These are phyloP conservation scores for Verasper variegatus DNA, from an alignment of 2,113 vertebrate species.

Conservation along the genomic window DNA sequence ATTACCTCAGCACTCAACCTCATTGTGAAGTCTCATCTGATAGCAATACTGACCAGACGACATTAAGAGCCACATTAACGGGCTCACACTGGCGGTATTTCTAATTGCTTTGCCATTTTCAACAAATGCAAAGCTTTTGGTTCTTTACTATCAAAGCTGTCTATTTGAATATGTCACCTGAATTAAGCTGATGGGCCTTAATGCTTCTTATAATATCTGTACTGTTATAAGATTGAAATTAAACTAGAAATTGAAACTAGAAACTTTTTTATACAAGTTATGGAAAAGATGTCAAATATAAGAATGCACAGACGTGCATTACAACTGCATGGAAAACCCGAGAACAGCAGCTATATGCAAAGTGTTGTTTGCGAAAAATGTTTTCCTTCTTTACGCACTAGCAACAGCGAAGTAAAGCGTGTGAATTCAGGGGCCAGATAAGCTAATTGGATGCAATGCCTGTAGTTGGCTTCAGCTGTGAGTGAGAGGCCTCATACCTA, in stretches of 20 bases:
- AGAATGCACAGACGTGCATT: background rate
- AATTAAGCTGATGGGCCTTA: slow-evolving; percentile 18
- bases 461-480: slow-evolving; percentile 79
- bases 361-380: slow-evolving; percentile 19
- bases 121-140: slow-evolving; percentile 47
- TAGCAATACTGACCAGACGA: slow-evolving; percentile 30
- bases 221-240: background rate
- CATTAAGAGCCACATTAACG: slow-evolving; percentile 56
- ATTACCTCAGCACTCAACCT: slow-evolving; percentile 56
- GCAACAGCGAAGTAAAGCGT: slow-evolving; percentile 76
- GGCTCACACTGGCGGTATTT: slow-evolving; percentile 16
- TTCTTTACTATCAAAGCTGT: slow-evolving; percentile 44
- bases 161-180: slow-evolving; percentile 38
- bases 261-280: too few relatives aligned
- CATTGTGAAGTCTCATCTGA: slow-evolving; percentile 57
- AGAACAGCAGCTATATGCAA: slow-evolving; percentile 5
- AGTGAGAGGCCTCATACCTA: slow-evolving; percentile 73
- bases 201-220: slow-evolving; percentile 1
- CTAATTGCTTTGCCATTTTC: slow-evolving; percentile 66
- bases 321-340: slow-evolving; percentile 14
- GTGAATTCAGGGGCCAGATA: slow-evolving; percentile 67
- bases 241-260: background rate
- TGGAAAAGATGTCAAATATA: background rate
- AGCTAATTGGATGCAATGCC: slow-evolving; percentile 76
- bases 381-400: slow-evolving; percentile 59